Evolutionary conservation across 2,888 invertebrate genomes (phyloP), one percentile per base, ranked within the genome.

Genomic region (Pheosia tremula): DNA sequence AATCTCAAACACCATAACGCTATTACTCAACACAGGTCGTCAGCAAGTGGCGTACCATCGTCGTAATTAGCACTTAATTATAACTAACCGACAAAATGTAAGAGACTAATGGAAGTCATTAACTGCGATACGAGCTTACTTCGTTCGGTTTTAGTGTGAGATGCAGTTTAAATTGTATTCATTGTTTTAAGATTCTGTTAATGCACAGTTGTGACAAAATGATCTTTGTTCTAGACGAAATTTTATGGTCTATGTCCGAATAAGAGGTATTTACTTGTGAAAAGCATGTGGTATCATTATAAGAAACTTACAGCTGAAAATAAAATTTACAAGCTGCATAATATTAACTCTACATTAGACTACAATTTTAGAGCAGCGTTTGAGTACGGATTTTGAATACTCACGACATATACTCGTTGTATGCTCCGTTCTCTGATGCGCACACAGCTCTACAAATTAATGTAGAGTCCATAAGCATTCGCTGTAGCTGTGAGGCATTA

Each of bases 1-100:
- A 63, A 66, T 75, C 64, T 56, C 61, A 54, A 58, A 58, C 67
- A 64, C 63, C 63, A 61, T 60, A 58, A 72, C 47, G 65, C 61
- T 52, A 73, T 77, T 76, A 72, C 64, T 81, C 72, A 80, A 66
- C 61, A 62, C 66, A 62, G 71, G 68, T 73, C 69, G 68, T 70
- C 71, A 69, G 73, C 67, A 71, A 75, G 72, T 76, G 74, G 74
- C 68, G 72, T 73, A 74, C 67, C 72, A 76, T 75, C 75, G 71
- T 72, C 72, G 78, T 85, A 83, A 85, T 87, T 84, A 86, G 74
- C 86, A 83, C 80, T 79, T 83, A 80, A 85, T 86, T 84, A 83
- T 80, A 84, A 84, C 84, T 81, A 83, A 80, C 79, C 72, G 64
- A 60, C 62, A 49, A 71, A 68, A 72, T 72, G 79, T 77, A 71